A percentile compares a stretch with the other conserved stretches of the same genome.
phyloP scores from a whole-genome alignment of 2,797 vertebrate genomes.

The Tinamus major region DNA sequence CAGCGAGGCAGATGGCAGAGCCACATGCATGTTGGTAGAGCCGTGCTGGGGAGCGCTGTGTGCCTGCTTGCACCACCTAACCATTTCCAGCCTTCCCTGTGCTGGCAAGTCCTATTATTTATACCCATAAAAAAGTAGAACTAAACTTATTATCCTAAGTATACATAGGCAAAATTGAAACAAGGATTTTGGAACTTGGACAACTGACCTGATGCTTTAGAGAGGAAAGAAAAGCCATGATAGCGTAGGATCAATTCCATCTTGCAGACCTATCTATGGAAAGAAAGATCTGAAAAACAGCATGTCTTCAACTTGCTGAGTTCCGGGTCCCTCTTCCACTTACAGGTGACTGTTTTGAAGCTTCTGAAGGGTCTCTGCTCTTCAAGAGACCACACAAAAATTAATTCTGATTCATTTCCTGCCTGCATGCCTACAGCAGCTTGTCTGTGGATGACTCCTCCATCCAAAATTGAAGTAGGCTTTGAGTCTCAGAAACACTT shows the following conservation, averaged over 20 bases:
- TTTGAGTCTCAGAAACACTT: background rate
- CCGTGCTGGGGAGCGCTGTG: background rate
- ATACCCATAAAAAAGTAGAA: background rate
- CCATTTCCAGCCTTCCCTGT: background rate
- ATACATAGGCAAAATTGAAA: constrained; percentile 5
- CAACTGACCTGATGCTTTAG: background rate
- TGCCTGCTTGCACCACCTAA: background rate
- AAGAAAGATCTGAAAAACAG: background rate
- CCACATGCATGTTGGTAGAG: background rate
- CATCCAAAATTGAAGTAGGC: background rate
- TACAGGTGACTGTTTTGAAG: background rate
- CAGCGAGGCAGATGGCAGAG: background rate
- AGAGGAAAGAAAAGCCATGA: accelerated
- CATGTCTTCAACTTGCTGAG: background rate
- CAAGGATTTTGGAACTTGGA: constrained; percentile 12
- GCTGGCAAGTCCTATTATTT: background rate
- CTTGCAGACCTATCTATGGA: background rate
- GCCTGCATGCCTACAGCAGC: background rate
- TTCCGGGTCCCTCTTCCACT: background rate
- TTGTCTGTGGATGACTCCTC: background rate
- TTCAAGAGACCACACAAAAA: background rate
- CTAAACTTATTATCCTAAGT: background rate
- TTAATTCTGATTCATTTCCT: background rate
- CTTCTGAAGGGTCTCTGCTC: background rate
- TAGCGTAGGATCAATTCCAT: background rate